phyloP scores from a whole-genome alignment of 2,113 vertebrate species.

The Oncorhynchus clarkii region DNA sequence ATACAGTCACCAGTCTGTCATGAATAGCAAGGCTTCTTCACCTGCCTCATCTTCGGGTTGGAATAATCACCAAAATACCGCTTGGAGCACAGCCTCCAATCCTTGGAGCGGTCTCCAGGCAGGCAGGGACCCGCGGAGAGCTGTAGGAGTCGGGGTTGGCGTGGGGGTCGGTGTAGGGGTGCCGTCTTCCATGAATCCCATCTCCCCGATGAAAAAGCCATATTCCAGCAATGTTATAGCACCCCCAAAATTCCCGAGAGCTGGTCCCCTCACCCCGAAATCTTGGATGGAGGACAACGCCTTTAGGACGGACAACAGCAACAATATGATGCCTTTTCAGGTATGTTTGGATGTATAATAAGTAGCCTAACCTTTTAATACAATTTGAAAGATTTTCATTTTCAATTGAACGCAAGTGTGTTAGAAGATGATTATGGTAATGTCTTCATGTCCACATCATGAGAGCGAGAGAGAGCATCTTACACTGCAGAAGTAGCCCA shows the following conservation, averaged over 20 bases:
- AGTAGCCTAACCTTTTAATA: background rate
- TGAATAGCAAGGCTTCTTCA: conserved; percentile 91
- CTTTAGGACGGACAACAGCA: conserved; percentile 96
- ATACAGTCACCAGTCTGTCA: conserved; percentile 89
- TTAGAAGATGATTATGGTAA: background rate
- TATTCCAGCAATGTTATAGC: conserved; percentile 96
- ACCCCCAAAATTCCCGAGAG: conserved; percentile 93
- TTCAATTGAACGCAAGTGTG: background rate
- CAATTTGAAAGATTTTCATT: background rate
- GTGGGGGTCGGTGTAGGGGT: conserved; percentile 91
- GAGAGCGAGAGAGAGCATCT: no score
- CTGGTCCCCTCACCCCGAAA: conserved; percentile 88
- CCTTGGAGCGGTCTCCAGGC: conserved; percentile 94
- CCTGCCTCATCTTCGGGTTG: conserved; percentile 88
- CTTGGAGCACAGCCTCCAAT: conserved; percentile 93
- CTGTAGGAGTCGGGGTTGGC: conserved; percentile 88
- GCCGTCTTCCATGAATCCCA: conserved; percentile 89
- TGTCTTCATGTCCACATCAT: no score
- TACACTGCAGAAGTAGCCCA: no score
- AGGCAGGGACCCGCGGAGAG: conserved; percentile 93
- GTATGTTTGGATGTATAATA: conserved; percentile 66
- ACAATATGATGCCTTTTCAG: conserved; percentile 98
- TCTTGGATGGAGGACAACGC: conserved; percentile 97
- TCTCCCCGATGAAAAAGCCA: conserved; percentile 96
- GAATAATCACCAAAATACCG: conserved; percentile 95